These are phyloP conservation scores for Pipistrellus pygmaeus DNA, from an alignment of 2,797 vertebrate species.

Conservation along the genomic window DNA sequence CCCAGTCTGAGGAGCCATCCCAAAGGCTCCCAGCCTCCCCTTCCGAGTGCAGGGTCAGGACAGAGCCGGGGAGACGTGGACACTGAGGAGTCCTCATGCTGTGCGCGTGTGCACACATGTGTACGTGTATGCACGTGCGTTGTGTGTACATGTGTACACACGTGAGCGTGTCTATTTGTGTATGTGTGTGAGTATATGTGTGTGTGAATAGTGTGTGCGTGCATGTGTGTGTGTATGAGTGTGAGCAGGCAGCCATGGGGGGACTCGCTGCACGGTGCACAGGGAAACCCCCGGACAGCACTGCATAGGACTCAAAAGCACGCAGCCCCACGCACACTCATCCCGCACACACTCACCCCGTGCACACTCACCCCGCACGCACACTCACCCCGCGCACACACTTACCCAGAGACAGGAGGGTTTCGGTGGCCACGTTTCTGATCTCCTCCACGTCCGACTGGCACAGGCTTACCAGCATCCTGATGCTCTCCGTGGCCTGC, in stretches of 20 bases:
- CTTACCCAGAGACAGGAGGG: constrained; percentile 96
- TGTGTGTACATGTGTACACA: too few relatives aligned
- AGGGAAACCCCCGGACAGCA: not conserved
- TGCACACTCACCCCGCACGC: too few relatives aligned
- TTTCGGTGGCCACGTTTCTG: constrained; percentile 95
- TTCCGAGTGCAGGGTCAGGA: too few relatives aligned
- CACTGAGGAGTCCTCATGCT: not conserved
- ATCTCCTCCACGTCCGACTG: constrained; percentile 96
- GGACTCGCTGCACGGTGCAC: not conserved
- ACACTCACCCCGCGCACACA: not conserved
- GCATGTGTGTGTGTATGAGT: not conserved
- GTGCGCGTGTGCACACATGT: too few relatives aligned
- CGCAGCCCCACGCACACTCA: not conserved
- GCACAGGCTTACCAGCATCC: constrained; percentile 93
- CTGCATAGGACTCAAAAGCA: not conserved
- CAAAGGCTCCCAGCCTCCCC: too few relatives aligned
- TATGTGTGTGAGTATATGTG: not conserved
- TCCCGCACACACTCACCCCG: too few relatives aligned
- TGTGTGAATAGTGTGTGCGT: too few relatives aligned
- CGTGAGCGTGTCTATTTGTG: too few relatives aligned
- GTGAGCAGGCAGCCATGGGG: too few relatives aligned
- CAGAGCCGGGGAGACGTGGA: not conserved
- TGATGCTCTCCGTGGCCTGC: constrained; percentile 96
- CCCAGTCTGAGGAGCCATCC: not conserved
- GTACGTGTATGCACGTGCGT: too few relatives aligned